A percentile compares a stretch with the other conserved stretches of the same genome.
phyloP scores from a whole-genome alignment of 1,140 invertebrate genomes.

The Phenacoccus solenopsis region DNA sequence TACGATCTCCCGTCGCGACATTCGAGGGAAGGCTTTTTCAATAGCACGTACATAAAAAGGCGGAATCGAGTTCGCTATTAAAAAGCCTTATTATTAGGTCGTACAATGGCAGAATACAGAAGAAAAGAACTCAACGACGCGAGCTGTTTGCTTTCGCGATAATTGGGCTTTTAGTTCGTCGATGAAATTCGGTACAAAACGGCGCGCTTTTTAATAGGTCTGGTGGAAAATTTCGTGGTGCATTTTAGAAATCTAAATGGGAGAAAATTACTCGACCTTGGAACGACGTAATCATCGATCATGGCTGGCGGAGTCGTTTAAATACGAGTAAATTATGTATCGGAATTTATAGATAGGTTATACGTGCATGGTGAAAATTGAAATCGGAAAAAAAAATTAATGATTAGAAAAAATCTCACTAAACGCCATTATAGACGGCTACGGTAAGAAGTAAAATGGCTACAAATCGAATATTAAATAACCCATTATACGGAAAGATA shows the following conservation, averaged over 20 bases:
- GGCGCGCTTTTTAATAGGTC: not conserved
- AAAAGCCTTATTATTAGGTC: not conserved
- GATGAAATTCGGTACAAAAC: not conserved
- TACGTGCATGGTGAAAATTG: not conserved
- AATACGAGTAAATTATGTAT: conserved; percentile 3
- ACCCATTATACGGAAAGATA: not conserved
- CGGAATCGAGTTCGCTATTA: not conserved
- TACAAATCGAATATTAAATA: not conserved
- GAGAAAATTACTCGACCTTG: not conserved
- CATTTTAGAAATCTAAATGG: not conserved
- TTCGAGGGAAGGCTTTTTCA: no score
- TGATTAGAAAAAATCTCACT: not conserved
- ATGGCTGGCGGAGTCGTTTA: not conserved
- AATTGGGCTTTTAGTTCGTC: not conserved
- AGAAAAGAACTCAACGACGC: not conserved
- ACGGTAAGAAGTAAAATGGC: not conserved
- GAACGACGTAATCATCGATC: not conserved
- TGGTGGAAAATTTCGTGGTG: not conserved
- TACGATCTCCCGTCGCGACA: no score
- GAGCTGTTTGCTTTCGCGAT: not conserved
- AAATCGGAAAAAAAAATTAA: not conserved
- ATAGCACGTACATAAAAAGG: no score
- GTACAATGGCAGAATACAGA: not conserved
- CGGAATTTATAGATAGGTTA: not conserved
- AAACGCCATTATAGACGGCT: not conserved